phyloP scores from a whole-genome alignment of 2,888 invertebrate genomes.

The Rotaria magnacalcarata region DNA sequence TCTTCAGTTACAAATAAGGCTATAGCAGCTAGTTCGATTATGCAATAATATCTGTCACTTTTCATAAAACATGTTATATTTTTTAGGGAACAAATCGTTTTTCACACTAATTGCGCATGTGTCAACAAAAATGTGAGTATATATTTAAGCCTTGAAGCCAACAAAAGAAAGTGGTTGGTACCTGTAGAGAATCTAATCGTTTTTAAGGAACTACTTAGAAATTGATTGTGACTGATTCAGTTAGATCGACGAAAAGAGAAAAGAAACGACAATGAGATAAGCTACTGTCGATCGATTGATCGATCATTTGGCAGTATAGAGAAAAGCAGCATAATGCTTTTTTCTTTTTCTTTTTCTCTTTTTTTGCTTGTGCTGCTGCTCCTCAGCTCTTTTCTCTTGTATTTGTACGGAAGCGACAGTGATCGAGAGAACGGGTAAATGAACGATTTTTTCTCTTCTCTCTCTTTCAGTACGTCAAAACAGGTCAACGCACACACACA shows the following conservation, averaged over 20 bases:
- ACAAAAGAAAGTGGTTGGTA: constrained; percentile 21
- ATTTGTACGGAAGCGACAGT: background rate
- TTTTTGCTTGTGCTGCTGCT: background rate
- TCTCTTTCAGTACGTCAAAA: background rate
- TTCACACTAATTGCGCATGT: background rate
- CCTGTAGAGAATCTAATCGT: background rate
- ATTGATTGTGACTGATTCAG: background rate
- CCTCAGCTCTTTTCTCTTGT: background rate
- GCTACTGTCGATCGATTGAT: background rate
- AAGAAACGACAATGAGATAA: background rate
- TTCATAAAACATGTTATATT: background rate
- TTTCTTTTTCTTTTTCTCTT: background rate
- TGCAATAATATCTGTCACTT: background rate
- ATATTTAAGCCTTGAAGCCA: background rate
- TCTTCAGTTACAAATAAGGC: constrained; percentile 3
- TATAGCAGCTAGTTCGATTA: background rate
- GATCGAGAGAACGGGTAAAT: background rate
- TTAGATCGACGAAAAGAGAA: background rate
- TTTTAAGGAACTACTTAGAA: background rate
- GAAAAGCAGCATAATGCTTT: background rate
- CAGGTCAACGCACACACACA: background rate
- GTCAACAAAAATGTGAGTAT: background rate
- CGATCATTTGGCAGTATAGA: background rate
- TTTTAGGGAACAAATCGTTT: background rate
- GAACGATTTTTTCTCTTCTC: constrained; percentile 6